Evolutionary conservation across 2,797 vertebrate genomes (phyloP), one percentile per base, ranked within the genome.

Genomic region (Pangasius macronema): DNA sequence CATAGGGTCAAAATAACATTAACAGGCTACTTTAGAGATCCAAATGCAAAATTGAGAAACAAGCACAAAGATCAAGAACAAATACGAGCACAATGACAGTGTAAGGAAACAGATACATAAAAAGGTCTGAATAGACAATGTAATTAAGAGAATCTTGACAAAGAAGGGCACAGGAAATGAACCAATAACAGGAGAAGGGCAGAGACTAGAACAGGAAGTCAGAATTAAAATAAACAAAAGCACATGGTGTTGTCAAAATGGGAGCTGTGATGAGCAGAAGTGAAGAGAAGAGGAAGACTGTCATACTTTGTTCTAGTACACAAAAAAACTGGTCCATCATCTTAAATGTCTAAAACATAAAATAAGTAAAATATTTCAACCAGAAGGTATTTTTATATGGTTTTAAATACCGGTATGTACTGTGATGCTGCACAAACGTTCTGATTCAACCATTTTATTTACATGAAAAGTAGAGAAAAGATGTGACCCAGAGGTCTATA

Each of bases 151-250:
- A 49, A 82, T 18, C 39, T 49, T 49, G 14, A 82, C 81, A 83
- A 51, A 67, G 77, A 13, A 51, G 42, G 14, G 53, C 49, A 65
- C 73, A 77, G 76, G 27, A 86, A 57, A 77, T 68, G 14, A 86
- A 68, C 30, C 49, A 80, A 70, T 42, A 68, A 68, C 42, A 33
- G 46, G 79, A 53, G 85, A 90, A 83, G 49, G 85, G 36, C 33
- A 86, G 33, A 67, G 96, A 93, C 93, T 97, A 96, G 59, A 82
- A 82, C 39, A 59, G 80, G 80, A 82, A 82, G 59, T 82, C 16
- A 30, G 10, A 51, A 51, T 49, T 83, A 20, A 67, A 83, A 83
- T 83, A 67, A 67, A 83, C 81, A 67, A 51, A 82, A 30, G 61
- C 0, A 65, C 61, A 49, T 20, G 39, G 59, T 9, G 20, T 65